These are phyloP conservation scores for Acanthosepion esculentum DNA, from an alignment of 2,888 invertebrate genomes.

Conservation along the genomic window DNA sequence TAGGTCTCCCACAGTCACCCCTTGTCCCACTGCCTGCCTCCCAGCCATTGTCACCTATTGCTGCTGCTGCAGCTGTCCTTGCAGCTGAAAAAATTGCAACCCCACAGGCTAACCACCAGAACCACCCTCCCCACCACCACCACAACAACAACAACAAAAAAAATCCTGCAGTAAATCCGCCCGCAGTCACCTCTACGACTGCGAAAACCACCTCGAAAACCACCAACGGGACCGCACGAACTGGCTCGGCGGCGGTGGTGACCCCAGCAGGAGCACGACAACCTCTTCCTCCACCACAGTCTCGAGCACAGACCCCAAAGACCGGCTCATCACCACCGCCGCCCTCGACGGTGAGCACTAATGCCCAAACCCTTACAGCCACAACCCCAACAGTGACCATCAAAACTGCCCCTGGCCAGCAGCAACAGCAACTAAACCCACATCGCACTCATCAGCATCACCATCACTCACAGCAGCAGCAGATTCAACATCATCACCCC, in stretches of 20 bases:
- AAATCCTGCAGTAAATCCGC: background rate
- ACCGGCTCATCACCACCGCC: slow-evolving; percentile 16
- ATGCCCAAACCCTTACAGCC: background rate
- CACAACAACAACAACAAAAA: slow-evolving; percentile 6
- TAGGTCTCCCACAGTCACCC: background rate
- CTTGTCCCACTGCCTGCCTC: background rate
- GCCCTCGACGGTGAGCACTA: background rate
- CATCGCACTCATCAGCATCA: background rate
- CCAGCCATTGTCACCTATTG: background rate
- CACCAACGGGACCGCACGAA: background rate
- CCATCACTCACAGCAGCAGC: background rate
- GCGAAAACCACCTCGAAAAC: background rate
- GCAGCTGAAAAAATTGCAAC: slow-evolving; percentile 17
- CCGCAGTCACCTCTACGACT: background rate
- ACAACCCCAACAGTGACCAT: slow-evolving; percentile 38
- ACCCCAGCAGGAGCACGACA: background rate
- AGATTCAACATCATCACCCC: background rate
- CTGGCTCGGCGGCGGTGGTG: slow-evolving; percentile 17
- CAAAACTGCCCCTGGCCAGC: background rate
- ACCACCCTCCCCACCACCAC: background rate
- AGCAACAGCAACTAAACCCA: background rate
- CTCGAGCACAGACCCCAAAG: background rate
- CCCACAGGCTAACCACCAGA: background rate
- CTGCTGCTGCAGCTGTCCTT: slow-evolving; percentile 6
- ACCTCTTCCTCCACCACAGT: background rate